These are phyloP conservation scores for Andrena hattorfiana DNA, from an alignment of 2,888 invertebrate species.

Conservation along the genomic window DNA sequence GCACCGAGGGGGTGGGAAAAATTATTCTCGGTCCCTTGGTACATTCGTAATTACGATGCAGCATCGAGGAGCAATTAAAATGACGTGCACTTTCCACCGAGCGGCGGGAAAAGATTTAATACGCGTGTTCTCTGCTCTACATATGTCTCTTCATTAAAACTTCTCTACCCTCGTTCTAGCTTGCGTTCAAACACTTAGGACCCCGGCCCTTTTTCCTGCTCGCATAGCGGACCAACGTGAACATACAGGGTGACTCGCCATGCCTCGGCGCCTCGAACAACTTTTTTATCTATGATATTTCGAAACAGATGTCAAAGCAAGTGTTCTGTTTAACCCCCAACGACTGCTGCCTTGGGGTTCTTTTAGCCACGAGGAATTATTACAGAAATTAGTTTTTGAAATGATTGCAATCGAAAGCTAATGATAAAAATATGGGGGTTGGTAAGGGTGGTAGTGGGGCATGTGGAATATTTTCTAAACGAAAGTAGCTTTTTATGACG, in stretches of 20 bases:
- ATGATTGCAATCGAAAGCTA: too few species aligned
- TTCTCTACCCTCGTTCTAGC: conserved; percentile 7
- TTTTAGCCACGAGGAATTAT: too few species aligned
- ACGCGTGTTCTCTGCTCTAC: conserved; percentile 40
- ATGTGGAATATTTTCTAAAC: too few species aligned
- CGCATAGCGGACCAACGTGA: conserved; percentile 15
- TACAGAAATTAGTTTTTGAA: too few species aligned
- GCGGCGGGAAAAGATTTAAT: conserved; percentile 40
- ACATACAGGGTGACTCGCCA: conserved; percentile 7
- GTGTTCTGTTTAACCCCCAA: too few species aligned
- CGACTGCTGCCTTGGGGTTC: too few species aligned
- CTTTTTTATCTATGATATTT: background rate
- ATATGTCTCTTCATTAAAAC: conserved; percentile 46
- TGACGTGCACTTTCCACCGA: conserved; percentile 27
- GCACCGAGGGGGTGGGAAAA: background rate
- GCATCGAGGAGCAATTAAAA: conserved; percentile 48
- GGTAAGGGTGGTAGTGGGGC: too few species aligned
- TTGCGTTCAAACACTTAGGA: conserved; percentile 11
- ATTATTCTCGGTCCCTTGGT: background rate
- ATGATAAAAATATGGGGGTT: too few species aligned
- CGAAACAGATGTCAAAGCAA: background rate
- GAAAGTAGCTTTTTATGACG: too few species aligned
- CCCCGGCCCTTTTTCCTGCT: background rate
- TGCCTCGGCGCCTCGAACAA: background rate
- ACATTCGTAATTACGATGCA: conserved; percentile 25